These are phyloP conservation scores for Mesorhabditis sp. DNA, from an alignment of 2,888 invertebrate species.

Conservation along the genomic window DNA sequence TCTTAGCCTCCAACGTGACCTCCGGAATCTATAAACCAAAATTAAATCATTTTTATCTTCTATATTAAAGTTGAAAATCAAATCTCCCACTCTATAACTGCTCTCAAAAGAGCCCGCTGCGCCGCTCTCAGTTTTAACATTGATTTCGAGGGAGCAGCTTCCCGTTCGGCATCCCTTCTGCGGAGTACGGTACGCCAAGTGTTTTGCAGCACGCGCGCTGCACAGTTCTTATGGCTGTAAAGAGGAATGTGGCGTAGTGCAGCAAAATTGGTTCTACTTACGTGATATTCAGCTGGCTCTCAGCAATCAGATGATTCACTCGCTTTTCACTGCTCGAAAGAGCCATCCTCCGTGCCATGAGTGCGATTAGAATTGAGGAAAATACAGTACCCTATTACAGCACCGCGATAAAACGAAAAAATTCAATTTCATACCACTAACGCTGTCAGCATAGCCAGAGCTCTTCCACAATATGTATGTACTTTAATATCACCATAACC, in stretches of 20 bases:
- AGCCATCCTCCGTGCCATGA: conserved; percentile 96
- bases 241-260: not conserved
- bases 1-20: conserved; percentile 44
- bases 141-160: not conserved
- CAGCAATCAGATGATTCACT: conserved; percentile 88
- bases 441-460: conserved; percentile 96
- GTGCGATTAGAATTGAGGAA: conserved; percentile 96
- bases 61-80: not conserved
- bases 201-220: conserved; percentile 95
- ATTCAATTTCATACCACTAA: conserved; percentile 75
- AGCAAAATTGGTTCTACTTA: conserved; percentile 15
- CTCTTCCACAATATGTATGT: conserved; percentile 98
- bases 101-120: conserved; percentile 42
- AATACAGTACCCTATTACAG: conserved; percentile 87
- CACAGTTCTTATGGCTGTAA: conserved; percentile 78
- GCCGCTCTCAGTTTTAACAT: conserved; percentile 27
- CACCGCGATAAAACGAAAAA: too few species aligned
- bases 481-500: conserved; percentile 97
- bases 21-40: conserved; percentile 36
- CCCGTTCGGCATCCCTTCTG: conserved; percentile 22
- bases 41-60: conserved; percentile 7
- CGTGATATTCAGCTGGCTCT: conserved; percentile 41
- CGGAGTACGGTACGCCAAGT: conserved; percentile 72
- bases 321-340: conserved; percentile 97
- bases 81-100: conserved; percentile 34